Percentiles rank a stretch among this genome's conserved stretches.
These are phyloP conservation scores for chimpanzee (Pan troglodytes) DNA, from an alignment of 2,113 vertebrate genomes.

Conservation along the genomic window NHGRI_mPanTro3-v2.1_pri NC_072411.2:74855501-74856000, in stretches of 20 bases:
- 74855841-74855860: not conserved
- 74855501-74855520: not conserved
- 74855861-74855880: not conserved
- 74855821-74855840: not conserved
- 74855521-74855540: not conserved
- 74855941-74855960: not conserved
- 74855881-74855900: not conserved
- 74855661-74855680: conserved; percentile 23
- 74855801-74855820: conserved; percentile 6
- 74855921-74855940: not conserved
- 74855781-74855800: not conserved
- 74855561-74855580: conserved; percentile 16
- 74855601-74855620: conserved; percentile 63
- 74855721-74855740: not conserved
- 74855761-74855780: conserved; percentile 7
- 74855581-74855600: conserved; percentile 80
- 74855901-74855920: not conserved
- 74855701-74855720: not conserved
- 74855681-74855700: not conserved
- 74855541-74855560: not conserved
- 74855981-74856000: not conserved
- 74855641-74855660: not conserved
- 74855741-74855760: not conserved
- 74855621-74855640: fast-evolving
- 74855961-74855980: not conserved